phyloP scores from a whole-genome alignment of 1,140 invertebrate genomes.

The Dreissena polymorpha region DNA sequence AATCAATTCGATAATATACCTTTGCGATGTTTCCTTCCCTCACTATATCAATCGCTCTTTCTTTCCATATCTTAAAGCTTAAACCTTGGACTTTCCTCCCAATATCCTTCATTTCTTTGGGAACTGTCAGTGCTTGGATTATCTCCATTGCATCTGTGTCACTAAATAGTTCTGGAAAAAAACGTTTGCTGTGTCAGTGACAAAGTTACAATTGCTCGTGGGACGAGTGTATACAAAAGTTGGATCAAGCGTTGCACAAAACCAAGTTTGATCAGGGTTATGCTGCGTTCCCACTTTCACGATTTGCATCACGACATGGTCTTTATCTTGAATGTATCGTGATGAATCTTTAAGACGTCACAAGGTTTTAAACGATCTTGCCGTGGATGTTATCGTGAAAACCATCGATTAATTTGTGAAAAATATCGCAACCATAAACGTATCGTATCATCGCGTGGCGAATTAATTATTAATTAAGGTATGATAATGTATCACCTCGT shows the following conservation, averaged over 20 bases:
- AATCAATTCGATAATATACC: constrained; percentile 43
- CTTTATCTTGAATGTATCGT: too few species aligned
- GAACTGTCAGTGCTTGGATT: constrained; percentile 57
- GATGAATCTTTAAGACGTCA: too few species aligned
- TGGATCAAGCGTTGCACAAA: background rate
- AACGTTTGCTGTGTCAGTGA: background rate
- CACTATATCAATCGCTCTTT: constrained; percentile 59
- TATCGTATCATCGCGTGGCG: too few species aligned
- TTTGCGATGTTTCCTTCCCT: constrained; percentile 62
- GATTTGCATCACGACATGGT: too few species aligned
- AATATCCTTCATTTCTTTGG: constrained; percentile 59
- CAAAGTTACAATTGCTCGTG: too few species aligned
- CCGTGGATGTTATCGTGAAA: too few species aligned
- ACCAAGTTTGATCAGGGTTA: background rate
- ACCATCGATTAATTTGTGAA: too few species aligned
- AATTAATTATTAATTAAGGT: too few species aligned
- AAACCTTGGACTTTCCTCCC: constrained; percentile 64
- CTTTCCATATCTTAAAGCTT: constrained; percentile 60
- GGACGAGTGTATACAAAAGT: background rate
- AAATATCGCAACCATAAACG: too few species aligned
- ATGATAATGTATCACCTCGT: too few species aligned
- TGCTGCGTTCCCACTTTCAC: background rate
- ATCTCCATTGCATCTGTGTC: constrained; percentile 56
- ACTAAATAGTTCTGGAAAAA: constrained; percentile 63
- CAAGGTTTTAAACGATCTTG: too few species aligned